Conservation (phyloP, 1,140 invertebrate genomes). For the honey bee (Apis mellifera) region DNA sequence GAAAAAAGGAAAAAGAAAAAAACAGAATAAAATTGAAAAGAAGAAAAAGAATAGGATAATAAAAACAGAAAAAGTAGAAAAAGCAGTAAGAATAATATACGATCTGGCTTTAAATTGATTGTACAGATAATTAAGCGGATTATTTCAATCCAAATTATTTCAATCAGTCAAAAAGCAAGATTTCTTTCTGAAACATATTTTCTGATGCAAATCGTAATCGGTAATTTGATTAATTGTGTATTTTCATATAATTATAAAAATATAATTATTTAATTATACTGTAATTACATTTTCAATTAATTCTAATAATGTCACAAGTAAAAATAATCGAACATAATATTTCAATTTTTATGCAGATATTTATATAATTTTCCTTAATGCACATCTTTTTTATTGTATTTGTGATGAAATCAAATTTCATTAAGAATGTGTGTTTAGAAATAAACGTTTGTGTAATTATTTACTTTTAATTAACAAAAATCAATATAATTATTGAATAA, state of each 20-base stretch:
- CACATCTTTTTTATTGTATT: neutral
- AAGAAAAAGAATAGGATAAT: neutral
- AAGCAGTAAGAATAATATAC: conserved; percentile 27
- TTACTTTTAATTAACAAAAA: too few species aligned
- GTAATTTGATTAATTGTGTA: neutral
- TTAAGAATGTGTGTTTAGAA: neutral
- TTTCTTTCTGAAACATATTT: neutral
- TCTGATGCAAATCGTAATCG: neutral
- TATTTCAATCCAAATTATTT: conserved; percentile 69
- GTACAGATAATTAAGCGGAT: conserved; percentile 61
- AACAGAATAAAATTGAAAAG: neutral
- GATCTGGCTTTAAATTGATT: conserved; percentile 71
- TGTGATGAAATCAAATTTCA: too few species aligned
- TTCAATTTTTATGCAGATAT: too few species aligned
- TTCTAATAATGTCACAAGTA: too few species aligned
- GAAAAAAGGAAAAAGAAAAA: too few species aligned
- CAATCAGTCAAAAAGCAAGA: conserved; percentile 58
- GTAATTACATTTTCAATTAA: too few species aligned
- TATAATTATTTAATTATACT: neutral
- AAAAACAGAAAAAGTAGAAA: conserved; percentile 17
- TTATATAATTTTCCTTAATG: neutral
- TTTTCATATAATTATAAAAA: neutral
- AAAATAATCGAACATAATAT: too few species aligned
- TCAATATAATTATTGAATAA: too few species aligned
- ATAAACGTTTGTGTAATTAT: too few species aligned